These are phyloP conservation scores for Platerodrilus igneus DNA, from an alignment of 2,888 invertebrate species.

Conservation along the genomic window DNA sequence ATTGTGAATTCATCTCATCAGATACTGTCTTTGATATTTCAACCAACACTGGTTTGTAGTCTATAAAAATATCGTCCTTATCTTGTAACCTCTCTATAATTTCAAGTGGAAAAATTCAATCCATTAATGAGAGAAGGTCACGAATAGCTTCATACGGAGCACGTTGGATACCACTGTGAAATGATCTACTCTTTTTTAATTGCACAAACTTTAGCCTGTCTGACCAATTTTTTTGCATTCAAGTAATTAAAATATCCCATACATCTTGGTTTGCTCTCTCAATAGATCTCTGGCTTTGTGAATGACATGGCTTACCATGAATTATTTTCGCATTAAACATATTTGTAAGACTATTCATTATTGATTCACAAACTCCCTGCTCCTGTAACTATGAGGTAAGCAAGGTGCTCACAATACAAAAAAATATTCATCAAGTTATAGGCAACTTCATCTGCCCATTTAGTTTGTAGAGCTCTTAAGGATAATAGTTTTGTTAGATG, in stretches of 20 bases:
- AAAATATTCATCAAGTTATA: no score
- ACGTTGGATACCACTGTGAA: constrained; percentile 22
- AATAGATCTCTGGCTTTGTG: constrained; percentile 18
- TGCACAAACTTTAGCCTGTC: constrained; percentile 27
- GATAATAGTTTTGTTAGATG: no score
- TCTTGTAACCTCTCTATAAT: neutral
- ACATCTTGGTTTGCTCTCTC: constrained; percentile 22
- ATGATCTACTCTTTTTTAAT: constrained; percentile 24
- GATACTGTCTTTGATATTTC: neutral
- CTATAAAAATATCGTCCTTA: neutral
- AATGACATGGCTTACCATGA: constrained; percentile 20
- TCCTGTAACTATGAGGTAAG: no score
- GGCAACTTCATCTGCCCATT: no score
- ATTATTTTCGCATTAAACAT: constrained; percentile 22
- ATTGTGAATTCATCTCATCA: neutral
- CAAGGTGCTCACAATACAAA: no score
- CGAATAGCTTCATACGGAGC: constrained; percentile 27
- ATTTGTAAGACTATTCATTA: constrained; percentile 20
- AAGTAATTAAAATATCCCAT: constrained; percentile 17
- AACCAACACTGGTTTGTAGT: neutral
- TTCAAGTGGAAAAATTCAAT: no score
- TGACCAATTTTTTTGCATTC: constrained; percentile 30
- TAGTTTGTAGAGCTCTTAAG: no score
- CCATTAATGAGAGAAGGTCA: no score
- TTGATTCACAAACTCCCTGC: constrained; percentile 17